phyloP scores from a whole-genome alignment of 2,113 vertebrate genomes.

The Cyprinodon brontotheroides region DNA sequence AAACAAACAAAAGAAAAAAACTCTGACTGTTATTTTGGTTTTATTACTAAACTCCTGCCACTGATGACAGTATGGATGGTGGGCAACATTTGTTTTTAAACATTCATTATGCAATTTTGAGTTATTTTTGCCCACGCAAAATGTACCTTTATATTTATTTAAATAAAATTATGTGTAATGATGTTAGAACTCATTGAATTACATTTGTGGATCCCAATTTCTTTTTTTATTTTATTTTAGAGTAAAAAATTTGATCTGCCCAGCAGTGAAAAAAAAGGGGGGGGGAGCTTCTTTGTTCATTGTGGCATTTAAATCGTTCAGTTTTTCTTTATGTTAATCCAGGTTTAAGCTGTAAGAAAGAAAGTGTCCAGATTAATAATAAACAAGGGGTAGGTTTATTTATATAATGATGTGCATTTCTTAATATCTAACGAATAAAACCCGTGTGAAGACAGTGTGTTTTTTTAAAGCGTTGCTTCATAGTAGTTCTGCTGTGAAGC shows the following conservation, averaged over 20 bases:
- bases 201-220: neutral
- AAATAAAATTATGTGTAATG: neutral
- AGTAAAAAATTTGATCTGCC: neutral
- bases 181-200: neutral
- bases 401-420: neutral
- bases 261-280: neutral
- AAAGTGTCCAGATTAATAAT: neutral
- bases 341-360: neutral
- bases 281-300: neutral
- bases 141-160: neutral
- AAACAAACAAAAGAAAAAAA: too few species aligned
- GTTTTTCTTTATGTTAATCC: neutral
- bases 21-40: neutral
- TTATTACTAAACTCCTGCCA: neutral
- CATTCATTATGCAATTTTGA: neutral
- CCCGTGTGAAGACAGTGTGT: slow-evolving; percentile 7
- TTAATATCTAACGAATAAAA: neutral
- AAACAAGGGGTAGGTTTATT: neutral
- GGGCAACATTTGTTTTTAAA: neutral
- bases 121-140: neutral
- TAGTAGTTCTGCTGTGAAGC: slow-evolving; percentile 64
- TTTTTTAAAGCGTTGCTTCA: slow-evolving; percentile 46
- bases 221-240: neutral
- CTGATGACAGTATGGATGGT: neutral
- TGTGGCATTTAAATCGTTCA: neutral